Conservation (phyloP, 2,888 invertebrate species). For the Zelleria hepariella region DNA sequence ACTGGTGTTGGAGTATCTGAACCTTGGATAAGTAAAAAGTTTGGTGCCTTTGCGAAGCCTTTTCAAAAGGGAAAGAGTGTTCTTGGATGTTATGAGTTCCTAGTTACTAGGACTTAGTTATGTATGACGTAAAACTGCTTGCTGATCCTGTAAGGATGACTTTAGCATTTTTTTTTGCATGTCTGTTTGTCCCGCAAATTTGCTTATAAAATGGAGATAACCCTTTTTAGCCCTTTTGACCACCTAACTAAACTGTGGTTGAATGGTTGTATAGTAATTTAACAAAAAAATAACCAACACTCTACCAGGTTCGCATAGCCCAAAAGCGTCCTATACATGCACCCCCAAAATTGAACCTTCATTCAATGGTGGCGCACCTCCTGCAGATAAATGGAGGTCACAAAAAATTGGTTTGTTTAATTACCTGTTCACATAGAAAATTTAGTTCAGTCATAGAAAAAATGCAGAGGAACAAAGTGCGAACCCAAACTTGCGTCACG, state of each 20-base stretch:
- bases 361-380: no score
- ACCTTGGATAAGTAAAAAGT: no score
- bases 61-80: not conserved
- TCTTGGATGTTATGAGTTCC: not conserved
- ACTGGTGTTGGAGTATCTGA: no score
- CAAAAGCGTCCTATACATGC: not conserved
- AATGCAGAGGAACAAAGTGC: not conserved
- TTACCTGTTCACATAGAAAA: no score
- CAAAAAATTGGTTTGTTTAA: no score
- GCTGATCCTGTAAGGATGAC: not conserved
- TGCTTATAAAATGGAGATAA: no score
- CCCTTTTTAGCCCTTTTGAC: no score
- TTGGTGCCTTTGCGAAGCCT: not conserved
- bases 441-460: no score
- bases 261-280: not conserved
- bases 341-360: not conserved
- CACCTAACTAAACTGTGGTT: no score
- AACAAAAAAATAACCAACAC: not conserved
- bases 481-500: constrained; percentile 36
- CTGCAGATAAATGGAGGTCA: no score
- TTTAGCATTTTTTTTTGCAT: no score
- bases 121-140: not conserved
- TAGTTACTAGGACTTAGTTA: not conserved
- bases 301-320: not conserved
- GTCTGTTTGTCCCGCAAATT: no score